phyloP scores from a whole-genome alignment of 2,113 vertebrate genomes.

The Saguinus imperator region DNA sequence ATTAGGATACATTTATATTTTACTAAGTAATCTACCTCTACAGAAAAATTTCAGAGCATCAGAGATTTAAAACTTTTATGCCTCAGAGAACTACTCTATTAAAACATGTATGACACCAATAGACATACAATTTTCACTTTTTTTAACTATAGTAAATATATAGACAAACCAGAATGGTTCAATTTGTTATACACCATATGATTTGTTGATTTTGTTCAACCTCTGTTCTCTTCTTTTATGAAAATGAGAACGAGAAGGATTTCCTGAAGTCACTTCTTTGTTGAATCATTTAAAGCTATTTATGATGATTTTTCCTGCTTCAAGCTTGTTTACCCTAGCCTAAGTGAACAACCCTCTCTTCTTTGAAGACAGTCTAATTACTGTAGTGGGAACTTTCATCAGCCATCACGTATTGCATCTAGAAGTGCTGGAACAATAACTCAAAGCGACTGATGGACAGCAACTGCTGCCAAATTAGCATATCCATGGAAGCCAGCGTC shows the following conservation, averaged over 20 bases:
- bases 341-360: slow-evolving; percentile 44
- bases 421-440: slow-evolving; percentile 60
- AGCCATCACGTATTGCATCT: slow-evolving; percentile 49
- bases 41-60: not conserved
- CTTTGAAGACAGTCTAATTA: slow-evolving; percentile 54
- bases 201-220: not conserved
- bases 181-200: not conserved
- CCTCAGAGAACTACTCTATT: not conserved
- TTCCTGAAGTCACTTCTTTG: not conserved
- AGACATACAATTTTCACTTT: not conserved
- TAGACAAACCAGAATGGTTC: not conserved
- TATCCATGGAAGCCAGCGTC: slow-evolving; percentile 77
- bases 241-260: not conserved
- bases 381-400: slow-evolving; percentile 39
- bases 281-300: not conserved
- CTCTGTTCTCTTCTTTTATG: not conserved
- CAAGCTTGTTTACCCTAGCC: not conserved
- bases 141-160: not conserved
- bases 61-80: not conserved
- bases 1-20: not conserved
- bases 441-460: slow-evolving; percentile 67
- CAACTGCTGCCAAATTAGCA: slow-evolving; percentile 75
- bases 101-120: not conserved
- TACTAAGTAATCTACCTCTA: not conserved
- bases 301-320: not conserved